Base-by-base conservation (phyloP, 2,797 vertebrate species). In the Acanthornis magna region DNA sequence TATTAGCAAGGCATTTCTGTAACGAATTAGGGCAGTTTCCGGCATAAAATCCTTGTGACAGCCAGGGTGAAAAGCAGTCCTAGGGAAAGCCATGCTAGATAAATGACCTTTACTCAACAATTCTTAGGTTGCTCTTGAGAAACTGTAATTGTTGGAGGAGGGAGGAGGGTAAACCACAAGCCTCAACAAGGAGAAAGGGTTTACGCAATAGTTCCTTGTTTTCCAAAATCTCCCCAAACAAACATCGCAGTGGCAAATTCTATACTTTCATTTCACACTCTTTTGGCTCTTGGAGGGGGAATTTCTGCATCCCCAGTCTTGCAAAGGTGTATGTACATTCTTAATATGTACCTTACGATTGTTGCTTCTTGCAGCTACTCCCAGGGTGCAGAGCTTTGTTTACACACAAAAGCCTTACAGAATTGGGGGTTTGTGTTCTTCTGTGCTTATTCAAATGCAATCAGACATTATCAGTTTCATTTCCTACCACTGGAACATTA, bases 71-170 rank as follows among this genome's bases (percentile, higher is more conserved):
- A 91, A 94, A 93, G 74, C 77, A 86, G 76, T 82, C 26, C 86
- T 36, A 58, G 77, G 70, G 80, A 90, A 88, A 84, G 76, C 30
- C 51, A 63, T 57, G 25, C 20, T n/a, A 75, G 73, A 94, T 70
- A 86, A 94, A 90, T 87, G 88, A 90, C 71, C 83, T 94, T 90
- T 91, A 60, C 57, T 92, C 74, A 90, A 94, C 66, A 89, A 65
- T 79, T 84, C 82, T 94, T 88, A 88, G 81, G 90, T 79, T 86
- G 40, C 60, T 93, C 94, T 94, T 93, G 94, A 91, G 91, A 95
- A 96, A 93, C 85, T 90, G 58, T 79, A 85, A 93, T 95, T 93
- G 88, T 67, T 91, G 70, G 66, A 93, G 62, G 36, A 94, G 45
- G 79, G 87, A 92, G 87, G 72, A 85, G 38, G 42, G 81, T 26